phyloP scores from a whole-genome alignment of 2,888 invertebrate genomes.

The Hesperia comma region DNA sequence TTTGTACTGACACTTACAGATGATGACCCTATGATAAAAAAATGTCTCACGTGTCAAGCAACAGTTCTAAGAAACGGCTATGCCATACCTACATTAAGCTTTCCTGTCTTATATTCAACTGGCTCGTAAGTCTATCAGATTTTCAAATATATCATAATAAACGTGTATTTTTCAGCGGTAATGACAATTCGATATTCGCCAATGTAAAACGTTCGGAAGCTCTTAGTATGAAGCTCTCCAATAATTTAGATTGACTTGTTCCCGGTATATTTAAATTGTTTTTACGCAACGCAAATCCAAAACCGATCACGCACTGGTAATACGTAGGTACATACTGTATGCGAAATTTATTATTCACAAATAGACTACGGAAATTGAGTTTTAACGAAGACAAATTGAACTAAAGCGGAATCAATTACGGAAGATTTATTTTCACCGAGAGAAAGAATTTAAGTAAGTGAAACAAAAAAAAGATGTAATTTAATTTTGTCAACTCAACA shows the following conservation, averaged over 20 bases:
- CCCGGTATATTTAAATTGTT: slow-evolving; percentile 63
- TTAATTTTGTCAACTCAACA: slow-evolving; percentile 72
- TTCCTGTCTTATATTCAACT: too few relatives aligned
- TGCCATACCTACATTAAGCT: too few relatives aligned
- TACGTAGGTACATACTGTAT: slow-evolving; percentile 41
- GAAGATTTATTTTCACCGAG: slow-evolving; percentile 78
- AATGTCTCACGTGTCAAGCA: too few relatives aligned
- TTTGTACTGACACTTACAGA: too few relatives aligned
- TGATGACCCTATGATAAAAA: too few relatives aligned
- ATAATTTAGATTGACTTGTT: slow-evolving; percentile 77
- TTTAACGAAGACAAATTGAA: slow-evolving; percentile 83
- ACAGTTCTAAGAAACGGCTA: too few relatives aligned
- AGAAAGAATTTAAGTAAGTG: slow-evolving; percentile 77
- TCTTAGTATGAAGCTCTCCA: slow-evolving; percentile 40
- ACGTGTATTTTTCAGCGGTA: neutral
- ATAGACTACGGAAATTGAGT: slow-evolving; percentile 81
- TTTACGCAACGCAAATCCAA: slow-evolving; percentile 39
- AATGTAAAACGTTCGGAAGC: slow-evolving; percentile 12
- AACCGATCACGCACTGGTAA: slow-evolving; percentile 37
- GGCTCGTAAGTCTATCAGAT: too few relatives aligned
- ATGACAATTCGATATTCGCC: slow-evolving; percentile 8
- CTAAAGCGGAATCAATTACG: slow-evolving; percentile 82
- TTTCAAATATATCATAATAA: too few relatives aligned
- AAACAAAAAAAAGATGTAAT: slow-evolving; percentile 72
- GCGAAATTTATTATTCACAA: slow-evolving; percentile 81